Percentiles rank a stretch among this genome's conserved stretches.
These are phyloP conservation scores for Kryptolebias ocellatus DNA, from an alignment of 2,797 vertebrate species.

Conservation along the genomic window DNA sequence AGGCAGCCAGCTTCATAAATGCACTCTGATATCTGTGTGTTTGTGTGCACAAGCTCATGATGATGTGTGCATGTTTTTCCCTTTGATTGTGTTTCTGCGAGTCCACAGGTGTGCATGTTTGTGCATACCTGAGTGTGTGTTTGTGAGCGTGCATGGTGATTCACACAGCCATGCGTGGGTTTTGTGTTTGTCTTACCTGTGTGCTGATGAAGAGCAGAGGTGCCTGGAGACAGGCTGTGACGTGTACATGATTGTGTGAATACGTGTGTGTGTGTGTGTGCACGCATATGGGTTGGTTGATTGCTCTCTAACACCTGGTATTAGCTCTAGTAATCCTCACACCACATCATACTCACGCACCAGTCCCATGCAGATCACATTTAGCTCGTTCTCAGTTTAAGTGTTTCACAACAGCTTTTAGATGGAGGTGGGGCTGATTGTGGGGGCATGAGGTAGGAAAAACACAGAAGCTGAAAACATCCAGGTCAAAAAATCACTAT, in stretches of 20 bases:
- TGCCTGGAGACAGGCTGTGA: conserved; percentile 73
- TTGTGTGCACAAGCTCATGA: background rate
- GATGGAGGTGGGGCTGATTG: background rate
- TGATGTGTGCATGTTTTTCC: conserved; percentile 25
- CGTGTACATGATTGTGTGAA: conserved; percentile 51
- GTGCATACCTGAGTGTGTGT: conserved; percentile 41
- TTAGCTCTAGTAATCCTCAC: conserved; percentile 77
- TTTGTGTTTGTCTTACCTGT: conserved; percentile 76
- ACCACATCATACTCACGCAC: conserved; percentile 78
- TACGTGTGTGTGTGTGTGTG: conserved; percentile 41
- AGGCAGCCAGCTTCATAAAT: conserved; percentile 66
- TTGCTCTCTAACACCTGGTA: conserved; percentile 80
- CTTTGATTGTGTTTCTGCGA: conserved; percentile 20
- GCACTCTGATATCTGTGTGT: conserved; percentile 42
- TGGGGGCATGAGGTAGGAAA: background rate
- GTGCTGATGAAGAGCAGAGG: conserved; percentile 72
- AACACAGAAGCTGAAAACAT: background rate
- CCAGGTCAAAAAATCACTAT: background rate
- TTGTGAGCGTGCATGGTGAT: conserved; percentile 51
- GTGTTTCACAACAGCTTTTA: conserved; percentile 56
- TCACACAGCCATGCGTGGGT: conserved; percentile 70
- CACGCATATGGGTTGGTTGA: conserved; percentile 58
- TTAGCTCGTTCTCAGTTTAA: conserved; percentile 35
- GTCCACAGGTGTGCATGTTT: conserved; percentile 50
- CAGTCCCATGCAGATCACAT: conserved; percentile 63